phyloP scores from a whole-genome alignment of 2,797 vertebrate species.

The Neostethus bicornis region DNA sequence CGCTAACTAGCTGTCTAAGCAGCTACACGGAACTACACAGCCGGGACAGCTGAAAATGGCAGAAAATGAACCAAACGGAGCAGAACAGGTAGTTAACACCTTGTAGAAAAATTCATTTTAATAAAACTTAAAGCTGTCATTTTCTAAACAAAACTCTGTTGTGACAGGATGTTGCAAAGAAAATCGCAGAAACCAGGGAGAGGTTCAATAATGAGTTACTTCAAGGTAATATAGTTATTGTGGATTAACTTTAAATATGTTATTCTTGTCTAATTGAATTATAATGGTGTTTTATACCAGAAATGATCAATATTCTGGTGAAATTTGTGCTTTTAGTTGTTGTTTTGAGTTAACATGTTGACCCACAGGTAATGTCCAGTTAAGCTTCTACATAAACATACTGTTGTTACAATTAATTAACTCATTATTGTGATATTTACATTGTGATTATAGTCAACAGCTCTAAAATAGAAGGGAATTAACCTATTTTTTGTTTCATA shows the following conservation, averaged over 20 bases:
- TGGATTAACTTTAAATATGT: conserved; percentile 10
- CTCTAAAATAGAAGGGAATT: no score
- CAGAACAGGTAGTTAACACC: conserved; percentile 71
- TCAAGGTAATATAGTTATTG: conserved; percentile 79
- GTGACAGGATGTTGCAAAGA: conserved; percentile 83
- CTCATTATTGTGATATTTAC: no score
- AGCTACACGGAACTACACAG: conserved; percentile 45
- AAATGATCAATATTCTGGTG: not conserved
- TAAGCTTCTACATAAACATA: conserved; percentile 36
- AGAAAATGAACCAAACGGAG: conserved; percentile 69
- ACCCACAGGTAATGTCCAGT: conserved; percentile 30
- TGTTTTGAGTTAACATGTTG: conserved; percentile 26
- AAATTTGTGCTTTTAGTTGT: not conserved
- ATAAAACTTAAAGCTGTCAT: not conserved
- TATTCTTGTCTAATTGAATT: not conserved
- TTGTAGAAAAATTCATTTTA: not conserved
- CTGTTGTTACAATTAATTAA: no score
- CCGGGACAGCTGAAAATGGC: conserved; percentile 73
- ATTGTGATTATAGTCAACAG: no score
- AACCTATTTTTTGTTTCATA: no score
- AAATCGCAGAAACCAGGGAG: conserved; percentile 85
- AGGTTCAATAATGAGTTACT: conserved; percentile 89
- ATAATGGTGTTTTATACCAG: not conserved
- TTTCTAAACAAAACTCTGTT: conserved; percentile 33
- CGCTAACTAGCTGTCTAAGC: conserved; percentile 36